Conservation (phyloP, 2,113 vertebrate species). For the Willisornis vidua region DNA sequence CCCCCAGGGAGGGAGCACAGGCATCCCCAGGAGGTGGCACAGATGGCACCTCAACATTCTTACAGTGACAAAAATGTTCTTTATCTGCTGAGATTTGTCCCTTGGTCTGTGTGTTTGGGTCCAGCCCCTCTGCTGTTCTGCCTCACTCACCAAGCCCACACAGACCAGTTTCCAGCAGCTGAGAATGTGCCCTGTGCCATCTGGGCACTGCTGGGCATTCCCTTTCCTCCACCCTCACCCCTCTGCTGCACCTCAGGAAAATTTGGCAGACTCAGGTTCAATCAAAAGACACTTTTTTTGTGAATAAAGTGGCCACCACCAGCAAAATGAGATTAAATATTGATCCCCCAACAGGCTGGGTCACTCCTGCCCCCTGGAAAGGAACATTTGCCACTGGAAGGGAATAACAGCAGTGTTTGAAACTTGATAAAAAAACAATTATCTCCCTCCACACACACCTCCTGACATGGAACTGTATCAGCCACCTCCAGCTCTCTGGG, state of each 20-base stretch:
- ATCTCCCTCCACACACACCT: neutral
- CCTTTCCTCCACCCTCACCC: neutral
- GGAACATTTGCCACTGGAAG: neutral
- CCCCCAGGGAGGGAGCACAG: neutral
- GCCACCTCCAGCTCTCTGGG: neutral
- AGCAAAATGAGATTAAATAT: slow-evolving; percentile 46
- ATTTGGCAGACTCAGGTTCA: neutral
- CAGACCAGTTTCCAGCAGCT: neutral
- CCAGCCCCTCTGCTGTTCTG: neutral
- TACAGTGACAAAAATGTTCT: neutral
- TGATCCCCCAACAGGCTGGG: neutral
- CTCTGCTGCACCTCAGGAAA: neutral
- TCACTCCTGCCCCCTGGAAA: neutral
- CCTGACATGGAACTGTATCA: neutral
- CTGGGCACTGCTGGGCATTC: neutral
- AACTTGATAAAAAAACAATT: neutral
- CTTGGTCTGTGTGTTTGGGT: neutral
- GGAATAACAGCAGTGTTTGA: neutral
- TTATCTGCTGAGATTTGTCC: neutral
- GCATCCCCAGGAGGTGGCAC: neutral
- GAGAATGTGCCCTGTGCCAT: neutral
- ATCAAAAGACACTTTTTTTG: neutral
- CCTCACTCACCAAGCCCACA: neutral
- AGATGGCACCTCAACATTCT: neutral
- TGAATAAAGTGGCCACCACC: slow-evolving; percentile 6